Evolutionary conservation across 1,140 invertebrate genomes (phyloP).

Genomic region (Pinna nobilis): DNA sequence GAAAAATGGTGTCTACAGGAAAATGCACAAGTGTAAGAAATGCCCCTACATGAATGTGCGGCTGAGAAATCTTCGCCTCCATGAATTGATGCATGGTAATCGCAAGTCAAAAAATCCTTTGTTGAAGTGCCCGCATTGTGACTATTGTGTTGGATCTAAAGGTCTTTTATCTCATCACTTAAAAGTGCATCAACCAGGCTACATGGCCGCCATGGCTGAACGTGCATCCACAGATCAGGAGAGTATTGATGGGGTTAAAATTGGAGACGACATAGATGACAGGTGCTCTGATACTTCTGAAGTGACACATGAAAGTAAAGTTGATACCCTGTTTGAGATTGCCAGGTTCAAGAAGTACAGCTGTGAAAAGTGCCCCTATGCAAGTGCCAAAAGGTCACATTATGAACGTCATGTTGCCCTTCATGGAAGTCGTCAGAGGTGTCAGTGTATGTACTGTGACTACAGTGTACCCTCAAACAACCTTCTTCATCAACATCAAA

Average conservation of each 20-base stretch:
- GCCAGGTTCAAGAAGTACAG: conserved; percentile 69
- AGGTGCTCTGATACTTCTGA: conserved; percentile 47
- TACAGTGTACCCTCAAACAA: conserved; percentile 84
- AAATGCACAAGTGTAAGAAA: conserved; percentile 89
- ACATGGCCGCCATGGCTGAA: conserved; percentile 48
- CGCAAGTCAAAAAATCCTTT: conserved; percentile 76
- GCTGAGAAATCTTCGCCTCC: conserved; percentile 85
- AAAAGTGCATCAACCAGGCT: conserved; percentile 81
- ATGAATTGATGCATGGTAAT: conserved; percentile 88
- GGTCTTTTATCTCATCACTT: conserved; percentile 87
- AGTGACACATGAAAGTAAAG: conserved; percentile 53
- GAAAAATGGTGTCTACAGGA: conserved; percentile 81
- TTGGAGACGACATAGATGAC: conserved; percentile 43
- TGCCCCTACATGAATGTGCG: conserved; percentile 88
- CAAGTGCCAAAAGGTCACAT: conserved; percentile 90
- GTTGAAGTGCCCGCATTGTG: conserved; percentile 87
- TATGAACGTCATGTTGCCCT: conserved; percentile 88
- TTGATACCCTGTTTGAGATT: conserved; percentile 67
- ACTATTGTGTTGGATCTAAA: conserved; percentile 86
- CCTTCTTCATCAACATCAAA: conserved; percentile 69
- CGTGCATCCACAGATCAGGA: conserved; percentile 40
- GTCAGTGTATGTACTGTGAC: conserved; percentile 89
- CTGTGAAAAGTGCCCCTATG: conserved; percentile 86
- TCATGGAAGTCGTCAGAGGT: conserved; percentile 89
- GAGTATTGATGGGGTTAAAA: conserved; percentile 26